These are phyloP conservation scores for Helobdella robusta DNA, from an alignment of 2,888 invertebrate species.

Conservation along the genomic window DNA sequence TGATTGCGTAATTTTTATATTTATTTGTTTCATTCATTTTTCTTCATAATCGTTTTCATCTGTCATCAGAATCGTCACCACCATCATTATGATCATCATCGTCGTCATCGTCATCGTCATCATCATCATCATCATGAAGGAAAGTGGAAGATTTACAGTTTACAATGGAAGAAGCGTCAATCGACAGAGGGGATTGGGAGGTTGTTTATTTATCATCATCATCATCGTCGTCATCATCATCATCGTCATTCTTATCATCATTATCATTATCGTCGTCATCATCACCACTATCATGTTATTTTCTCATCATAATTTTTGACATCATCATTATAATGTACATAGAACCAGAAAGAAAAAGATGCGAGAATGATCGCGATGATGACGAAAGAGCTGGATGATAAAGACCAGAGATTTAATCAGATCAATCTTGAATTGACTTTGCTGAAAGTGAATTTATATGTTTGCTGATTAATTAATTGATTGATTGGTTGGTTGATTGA, in stretches of 20 bases:
- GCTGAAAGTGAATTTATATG: background rate
- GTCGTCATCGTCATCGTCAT: too few species aligned
- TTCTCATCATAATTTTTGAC: background rate
- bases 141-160: constrained; percentile 77
- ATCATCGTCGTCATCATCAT: background rate
- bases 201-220: constrained; percentile 51
- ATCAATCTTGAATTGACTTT: constrained; percentile 7
- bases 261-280: background rate
- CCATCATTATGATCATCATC: too few species aligned
- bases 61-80: too few species aligned
- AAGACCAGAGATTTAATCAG: constrained; percentile 8
- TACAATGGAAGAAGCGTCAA: constrained; percentile 78
- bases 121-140: too few species aligned
- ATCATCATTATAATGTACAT: background rate
- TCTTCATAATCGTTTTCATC: too few species aligned
- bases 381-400: background rate
- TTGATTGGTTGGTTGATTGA: too few species aligned
- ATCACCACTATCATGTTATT: background rate
- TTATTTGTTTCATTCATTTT: too few species aligned
- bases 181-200: constrained; percentile 77
- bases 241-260: too few species aligned
- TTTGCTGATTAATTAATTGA: too few species aligned
- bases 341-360: constrained; percentile 7
- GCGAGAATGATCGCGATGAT: background rate
- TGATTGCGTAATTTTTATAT: too few species aligned